phyloP scores from a whole-genome alignment of 2,888 invertebrate genomes.

The Notocelia uddmanniana region DNA sequence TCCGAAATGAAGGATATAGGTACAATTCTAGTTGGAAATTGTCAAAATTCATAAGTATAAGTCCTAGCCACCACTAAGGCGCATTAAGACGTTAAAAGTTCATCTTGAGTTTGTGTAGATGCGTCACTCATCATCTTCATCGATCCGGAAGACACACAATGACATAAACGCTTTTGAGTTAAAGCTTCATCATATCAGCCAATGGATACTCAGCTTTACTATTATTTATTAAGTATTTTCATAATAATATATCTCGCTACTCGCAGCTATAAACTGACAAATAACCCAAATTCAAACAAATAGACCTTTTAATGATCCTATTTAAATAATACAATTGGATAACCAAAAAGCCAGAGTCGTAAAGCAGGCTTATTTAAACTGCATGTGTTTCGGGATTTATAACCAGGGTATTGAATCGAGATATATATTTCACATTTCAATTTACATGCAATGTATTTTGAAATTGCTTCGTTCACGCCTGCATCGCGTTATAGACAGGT shows the following conservation, averaged over 20 bases:
- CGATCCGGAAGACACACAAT: too few relatives aligned
- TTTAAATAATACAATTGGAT: constrained; percentile 30
- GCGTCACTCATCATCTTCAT: too few relatives aligned
- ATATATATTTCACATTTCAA: background rate
- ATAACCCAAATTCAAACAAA: constrained; percentile 9
- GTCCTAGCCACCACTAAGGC: too few relatives aligned
- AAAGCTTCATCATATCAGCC: too few relatives aligned
- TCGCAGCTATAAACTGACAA: background rate
- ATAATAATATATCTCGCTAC: background rate
- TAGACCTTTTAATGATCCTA: constrained; percentile 23
- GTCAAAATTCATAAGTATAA: too few relatives aligned
- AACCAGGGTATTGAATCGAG: constrained; percentile 19
- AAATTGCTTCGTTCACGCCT: background rate
- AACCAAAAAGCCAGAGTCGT: constrained; percentile 13
- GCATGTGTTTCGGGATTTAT: constrained; percentile 54
- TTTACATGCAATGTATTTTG: background rate
- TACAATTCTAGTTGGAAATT: too few relatives aligned
- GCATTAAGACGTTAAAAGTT: too few relatives aligned
- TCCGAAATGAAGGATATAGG: too few relatives aligned
- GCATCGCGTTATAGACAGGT: too few relatives aligned
- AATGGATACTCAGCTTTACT: too few relatives aligned
- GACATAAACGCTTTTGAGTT: too few relatives aligned
- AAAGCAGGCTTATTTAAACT: constrained; percentile 27
- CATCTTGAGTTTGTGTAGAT: too few relatives aligned
- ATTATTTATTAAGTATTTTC: background rate